Evolutionary conservation across 2,113 vertebrate genomes (phyloP).

Genomic region (Megaceryle maxima): DNA sequence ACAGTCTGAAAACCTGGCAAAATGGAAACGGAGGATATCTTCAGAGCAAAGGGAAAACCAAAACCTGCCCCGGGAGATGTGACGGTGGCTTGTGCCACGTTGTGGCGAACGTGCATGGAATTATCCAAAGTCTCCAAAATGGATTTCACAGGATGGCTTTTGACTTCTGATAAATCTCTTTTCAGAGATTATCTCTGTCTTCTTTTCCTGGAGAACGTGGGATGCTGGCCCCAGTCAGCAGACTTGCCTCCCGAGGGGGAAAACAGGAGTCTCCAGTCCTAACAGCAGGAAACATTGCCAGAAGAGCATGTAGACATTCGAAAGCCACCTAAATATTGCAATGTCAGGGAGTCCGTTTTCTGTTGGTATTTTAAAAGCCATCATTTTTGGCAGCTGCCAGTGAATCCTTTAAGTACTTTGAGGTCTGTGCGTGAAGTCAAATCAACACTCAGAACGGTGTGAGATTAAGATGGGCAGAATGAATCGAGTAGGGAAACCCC

Average conservation of each 20-base stretch:
- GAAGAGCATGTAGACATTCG: not conserved
- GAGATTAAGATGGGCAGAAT: not conserved
- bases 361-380: not conserved
- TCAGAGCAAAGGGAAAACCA: not conserved
- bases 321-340: not conserved
- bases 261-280: not conserved
- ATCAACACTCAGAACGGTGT: not conserved
- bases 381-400: not conserved
- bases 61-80: not conserved
- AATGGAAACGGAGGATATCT: not conserved
- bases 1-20: not conserved
- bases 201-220: not conserved
- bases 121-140: not conserved
- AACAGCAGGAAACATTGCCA: conserved; percentile 6
- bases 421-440: conserved; percentile 5
- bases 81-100: not conserved
- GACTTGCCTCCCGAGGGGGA: not conserved
- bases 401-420: not conserved
- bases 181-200: not conserved
- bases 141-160: not conserved
- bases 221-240: not conserved
- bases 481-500: not conserved
- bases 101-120: rapidly evolving
- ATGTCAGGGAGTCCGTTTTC: not conserved
- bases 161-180: not conserved